Evolutionary conservation across 2,888 invertebrate species (phyloP).

Genomic region (Sesamia inferens): DNA sequence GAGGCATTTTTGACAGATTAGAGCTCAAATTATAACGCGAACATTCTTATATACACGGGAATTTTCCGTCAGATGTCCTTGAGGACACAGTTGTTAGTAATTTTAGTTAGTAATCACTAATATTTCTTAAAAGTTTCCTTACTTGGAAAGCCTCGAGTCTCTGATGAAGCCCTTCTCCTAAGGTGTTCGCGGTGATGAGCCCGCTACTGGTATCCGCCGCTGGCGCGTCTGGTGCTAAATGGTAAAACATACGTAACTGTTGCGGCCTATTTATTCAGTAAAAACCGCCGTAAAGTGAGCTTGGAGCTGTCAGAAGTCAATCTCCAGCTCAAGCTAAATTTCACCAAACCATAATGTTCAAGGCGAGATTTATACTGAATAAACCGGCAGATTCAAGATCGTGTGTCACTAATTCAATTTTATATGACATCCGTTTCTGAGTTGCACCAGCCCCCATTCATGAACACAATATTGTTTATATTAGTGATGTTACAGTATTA

Average conservation of each 20-base stretch:
- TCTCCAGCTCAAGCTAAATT: neutral
- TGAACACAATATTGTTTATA: neutral
- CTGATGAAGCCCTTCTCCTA: constrained; percentile 95
- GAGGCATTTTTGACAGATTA: neutral
- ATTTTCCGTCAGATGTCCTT: neutral
- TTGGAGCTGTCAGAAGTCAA: neutral
- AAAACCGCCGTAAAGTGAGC: neutral
- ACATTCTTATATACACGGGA: neutral
- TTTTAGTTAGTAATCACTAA: neutral
- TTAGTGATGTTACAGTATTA: neutral
- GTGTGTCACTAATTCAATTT: neutral
- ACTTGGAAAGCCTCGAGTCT: constrained; percentile 93
- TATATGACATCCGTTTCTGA: neutral
- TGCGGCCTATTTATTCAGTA: neutral
- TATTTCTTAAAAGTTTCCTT: constrained; percentile 10
- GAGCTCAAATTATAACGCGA: neutral
- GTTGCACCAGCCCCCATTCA: too few relatives aligned
- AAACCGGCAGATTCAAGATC: neutral
- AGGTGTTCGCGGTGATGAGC: constrained; percentile 87
- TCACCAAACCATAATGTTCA: neutral
- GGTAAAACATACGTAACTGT: constrained; percentile 54
- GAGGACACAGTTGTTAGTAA: neutral
- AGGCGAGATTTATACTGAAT: neutral
- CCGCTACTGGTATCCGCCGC: constrained; percentile 63
- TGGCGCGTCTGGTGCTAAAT: constrained; percentile 68